Evolutionary conservation across 2,113 vertebrate species (phyloP).

Genomic region (Raja brachyura): DNA sequence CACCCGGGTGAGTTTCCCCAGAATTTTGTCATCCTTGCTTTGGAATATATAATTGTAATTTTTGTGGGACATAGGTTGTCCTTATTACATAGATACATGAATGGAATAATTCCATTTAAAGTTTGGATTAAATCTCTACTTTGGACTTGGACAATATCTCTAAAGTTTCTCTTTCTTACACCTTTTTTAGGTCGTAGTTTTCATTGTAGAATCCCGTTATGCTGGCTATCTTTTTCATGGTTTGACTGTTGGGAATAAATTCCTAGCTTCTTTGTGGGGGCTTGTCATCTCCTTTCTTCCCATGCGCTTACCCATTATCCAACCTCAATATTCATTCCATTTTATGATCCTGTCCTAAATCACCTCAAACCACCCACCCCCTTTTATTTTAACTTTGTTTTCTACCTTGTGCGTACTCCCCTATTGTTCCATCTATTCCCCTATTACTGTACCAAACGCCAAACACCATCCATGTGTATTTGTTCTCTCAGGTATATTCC

Average conservation of each 20-base stretch:
- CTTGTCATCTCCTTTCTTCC: background rate
- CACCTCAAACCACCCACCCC: background rate
- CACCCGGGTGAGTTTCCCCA: too few relatives aligned
- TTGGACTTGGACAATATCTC: background rate
- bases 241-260: background rate
- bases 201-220: background rate
- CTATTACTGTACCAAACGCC: background rate
- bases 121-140: background rate
- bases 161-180: background rate
- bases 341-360: background rate
- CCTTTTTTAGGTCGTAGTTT: background rate
- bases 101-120: background rate
- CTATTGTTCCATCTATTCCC: background rate
- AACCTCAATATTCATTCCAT: background rate
- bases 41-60: background rate
- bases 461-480: background rate
- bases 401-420: background rate
- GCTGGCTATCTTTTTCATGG: background rate
- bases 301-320: background rate
- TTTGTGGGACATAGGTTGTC: background rate
- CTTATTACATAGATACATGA: background rate
- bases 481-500: background rate
- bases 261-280: background rate
- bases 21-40: too few relatives aligned
- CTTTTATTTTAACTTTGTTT: background rate